Conservation (phyloP, 1,140 invertebrate species). For the Caligus rogercresseyi region DNA sequence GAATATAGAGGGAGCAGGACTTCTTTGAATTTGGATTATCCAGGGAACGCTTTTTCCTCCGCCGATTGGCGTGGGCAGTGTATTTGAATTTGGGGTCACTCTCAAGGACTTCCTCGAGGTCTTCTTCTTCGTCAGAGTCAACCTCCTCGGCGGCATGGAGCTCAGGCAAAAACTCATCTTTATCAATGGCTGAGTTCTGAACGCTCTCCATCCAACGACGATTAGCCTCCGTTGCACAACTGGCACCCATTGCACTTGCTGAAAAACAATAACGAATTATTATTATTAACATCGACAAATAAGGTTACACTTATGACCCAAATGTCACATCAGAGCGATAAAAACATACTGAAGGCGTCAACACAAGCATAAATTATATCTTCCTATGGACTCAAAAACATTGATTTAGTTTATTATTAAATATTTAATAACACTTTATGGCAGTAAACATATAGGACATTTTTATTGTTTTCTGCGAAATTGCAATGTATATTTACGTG, state of each 20-base stretch:
- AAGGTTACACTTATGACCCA: too few relatives aligned
- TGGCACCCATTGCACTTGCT: conserved; percentile 38
- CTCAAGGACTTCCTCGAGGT: conserved; percentile 1
- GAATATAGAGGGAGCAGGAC: conserved; percentile 85
- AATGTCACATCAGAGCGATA: too few relatives aligned
- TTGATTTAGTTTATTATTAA: too few relatives aligned
- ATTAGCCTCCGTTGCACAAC: conserved; percentile 65
- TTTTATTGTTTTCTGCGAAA: too few relatives aligned
- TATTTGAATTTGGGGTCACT: conserved; percentile 24
- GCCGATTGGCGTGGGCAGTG: conserved; percentile 23
- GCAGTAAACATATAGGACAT: too few relatives aligned
- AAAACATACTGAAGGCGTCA: too few relatives aligned
- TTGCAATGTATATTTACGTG: too few relatives aligned
- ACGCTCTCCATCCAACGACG: conserved; percentile 78
- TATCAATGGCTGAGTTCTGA: conserved; percentile 52
- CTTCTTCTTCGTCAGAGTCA: conserved; percentile 20
- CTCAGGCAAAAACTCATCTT: neutral
- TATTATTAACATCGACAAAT: conserved; percentile 8
- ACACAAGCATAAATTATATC: too few relatives aligned
- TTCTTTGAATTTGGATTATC: conserved; percentile 44
- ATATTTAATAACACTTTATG: too few relatives aligned
- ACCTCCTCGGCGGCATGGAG: conserved; percentile 35
- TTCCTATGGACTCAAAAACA: too few relatives aligned
- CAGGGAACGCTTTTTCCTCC: conserved; percentile 39
- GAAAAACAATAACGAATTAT: conserved; percentile 19